These are phyloP conservation scores for Balaenoptera acutorostrata DNA, from an alignment of 2,113 vertebrate species.

Conservation along the genomic window DNA sequence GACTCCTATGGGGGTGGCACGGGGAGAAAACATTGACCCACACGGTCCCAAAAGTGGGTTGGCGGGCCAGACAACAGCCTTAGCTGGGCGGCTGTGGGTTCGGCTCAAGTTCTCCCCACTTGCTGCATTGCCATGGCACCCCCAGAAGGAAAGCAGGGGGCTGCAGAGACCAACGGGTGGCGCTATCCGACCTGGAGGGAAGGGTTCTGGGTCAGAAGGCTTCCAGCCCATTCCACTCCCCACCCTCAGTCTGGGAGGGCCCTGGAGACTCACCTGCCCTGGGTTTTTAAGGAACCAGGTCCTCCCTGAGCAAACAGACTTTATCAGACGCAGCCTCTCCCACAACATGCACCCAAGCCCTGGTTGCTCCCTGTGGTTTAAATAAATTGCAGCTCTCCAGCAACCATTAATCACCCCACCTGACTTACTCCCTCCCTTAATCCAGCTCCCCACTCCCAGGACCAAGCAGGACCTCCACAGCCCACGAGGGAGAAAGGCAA, in stretches of 20 bases:
- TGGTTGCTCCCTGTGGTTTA: background rate
- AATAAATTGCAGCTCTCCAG: background rate
- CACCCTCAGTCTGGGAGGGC: background rate
- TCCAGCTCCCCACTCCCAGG: background rate
- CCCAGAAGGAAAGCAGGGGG: slow-evolving; percentile 67
- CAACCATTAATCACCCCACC: background rate
- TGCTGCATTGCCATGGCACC: slow-evolving; percentile 78
- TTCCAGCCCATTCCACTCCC: background rate
- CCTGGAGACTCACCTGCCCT: background rate
- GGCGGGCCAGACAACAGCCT: background rate
- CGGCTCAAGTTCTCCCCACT: slow-evolving; percentile 81
- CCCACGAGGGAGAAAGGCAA: background rate
- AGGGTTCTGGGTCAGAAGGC: background rate
- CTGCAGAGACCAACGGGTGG: no score
- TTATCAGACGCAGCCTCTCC: slow-evolving; percentile 32
- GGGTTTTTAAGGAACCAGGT: background rate
- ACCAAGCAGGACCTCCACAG: background rate
- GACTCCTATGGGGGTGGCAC: background rate
- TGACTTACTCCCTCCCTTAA: background rate
- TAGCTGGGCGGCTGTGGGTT: background rate
- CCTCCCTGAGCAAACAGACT: slow-evolving; percentile 62
- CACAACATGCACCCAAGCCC: background rate
- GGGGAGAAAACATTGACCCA: background rate
- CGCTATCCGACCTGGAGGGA: background rate
- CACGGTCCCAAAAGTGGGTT: rapidly evolving